These are phyloP conservation scores for Volucella zonaria DNA, from an alignment of 2,888 invertebrate species.

Conservation along the genomic window DNA sequence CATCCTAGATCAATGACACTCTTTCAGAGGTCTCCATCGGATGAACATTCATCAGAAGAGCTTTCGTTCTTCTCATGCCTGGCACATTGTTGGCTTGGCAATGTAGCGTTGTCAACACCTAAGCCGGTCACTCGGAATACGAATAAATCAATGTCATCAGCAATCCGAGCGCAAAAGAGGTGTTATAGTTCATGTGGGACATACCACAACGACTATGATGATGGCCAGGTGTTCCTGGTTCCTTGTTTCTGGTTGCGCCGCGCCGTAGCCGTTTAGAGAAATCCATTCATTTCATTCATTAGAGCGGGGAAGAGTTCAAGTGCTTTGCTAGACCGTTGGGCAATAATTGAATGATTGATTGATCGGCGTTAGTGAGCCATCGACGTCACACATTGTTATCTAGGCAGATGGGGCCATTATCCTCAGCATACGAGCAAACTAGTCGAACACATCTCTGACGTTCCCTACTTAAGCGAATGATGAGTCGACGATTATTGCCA, in stretches of 20 bases:
- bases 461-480: conserved; percentile 41
- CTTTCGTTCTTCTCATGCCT: conserved; percentile 36
- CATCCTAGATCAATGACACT: conserved; percentile 64
- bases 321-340: conserved; percentile 61
- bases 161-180: conserved; percentile 38
- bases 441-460: conserved; percentile 18
- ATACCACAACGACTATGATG: conserved; percentile 11
- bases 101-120: conserved; percentile 59
- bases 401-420: conserved; percentile 59
- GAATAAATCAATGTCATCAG: conserved; percentile 68
- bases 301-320: conserved; percentile 59
- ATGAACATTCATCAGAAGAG: conserved; percentile 68
- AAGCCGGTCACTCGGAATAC: conserved; percentile 51
- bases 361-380: conserved; percentile 72
- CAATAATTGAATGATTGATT: conserved; percentile 73
- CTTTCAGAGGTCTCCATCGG: conserved; percentile 47
- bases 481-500: conserved; percentile 66
- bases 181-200: conserved; percentile 69
- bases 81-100: conserved; percentile 51
- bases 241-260: background rate
- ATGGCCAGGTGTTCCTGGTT: conserved; percentile 61
- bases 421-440: background rate
- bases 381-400: conserved; percentile 63
- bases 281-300: conserved; percentile 52
- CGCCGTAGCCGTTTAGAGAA: conserved; percentile 32